phyloP scores from a whole-genome alignment of 1,140 invertebrate genomes.

The Archivesica marissinica region DNA sequence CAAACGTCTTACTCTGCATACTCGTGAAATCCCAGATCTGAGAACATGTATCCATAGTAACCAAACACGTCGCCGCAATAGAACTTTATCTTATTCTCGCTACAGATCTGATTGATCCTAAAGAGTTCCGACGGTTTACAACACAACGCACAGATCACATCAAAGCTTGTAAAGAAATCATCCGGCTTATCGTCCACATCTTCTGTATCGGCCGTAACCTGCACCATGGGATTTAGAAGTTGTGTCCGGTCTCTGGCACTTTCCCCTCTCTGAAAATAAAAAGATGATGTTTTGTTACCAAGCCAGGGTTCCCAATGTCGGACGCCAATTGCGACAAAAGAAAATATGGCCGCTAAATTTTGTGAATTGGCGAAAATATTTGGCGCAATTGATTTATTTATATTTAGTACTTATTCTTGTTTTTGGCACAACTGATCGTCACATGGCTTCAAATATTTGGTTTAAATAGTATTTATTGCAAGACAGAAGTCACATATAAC shows the following conservation, averaged over 20 bases:
- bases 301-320: too few relatives aligned
- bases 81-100: constrained; percentile 92
- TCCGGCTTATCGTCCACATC: constrained; percentile 87
- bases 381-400: too few relatives aligned
- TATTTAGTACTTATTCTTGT: too few relatives aligned
- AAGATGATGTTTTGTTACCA: constrained; percentile 27
- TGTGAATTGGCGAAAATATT: too few relatives aligned
- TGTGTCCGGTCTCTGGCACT: constrained; percentile 91
- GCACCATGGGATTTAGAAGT: constrained; percentile 96
- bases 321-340: too few relatives aligned
- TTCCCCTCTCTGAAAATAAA: constrained; percentile 90
- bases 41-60: constrained; percentile 95
- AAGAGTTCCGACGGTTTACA: constrained; percentile 89
- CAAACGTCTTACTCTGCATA: constrained; percentile 91
- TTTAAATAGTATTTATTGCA: too few relatives aligned
- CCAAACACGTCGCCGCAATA: constrained; percentile 97
- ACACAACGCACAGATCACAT: constrained; percentile 93
- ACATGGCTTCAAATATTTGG: too few relatives aligned
- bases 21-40: constrained; percentile 93
- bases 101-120: constrained; percentile 92
- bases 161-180: constrained; percentile 91
- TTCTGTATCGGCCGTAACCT: constrained; percentile 89
- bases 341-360: too few relatives aligned
- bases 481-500: too few relatives aligned
- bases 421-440: too few relatives aligned